Conservation (phyloP, 2,888 invertebrate genomes). For the Xanthorhoe designata region DNA sequence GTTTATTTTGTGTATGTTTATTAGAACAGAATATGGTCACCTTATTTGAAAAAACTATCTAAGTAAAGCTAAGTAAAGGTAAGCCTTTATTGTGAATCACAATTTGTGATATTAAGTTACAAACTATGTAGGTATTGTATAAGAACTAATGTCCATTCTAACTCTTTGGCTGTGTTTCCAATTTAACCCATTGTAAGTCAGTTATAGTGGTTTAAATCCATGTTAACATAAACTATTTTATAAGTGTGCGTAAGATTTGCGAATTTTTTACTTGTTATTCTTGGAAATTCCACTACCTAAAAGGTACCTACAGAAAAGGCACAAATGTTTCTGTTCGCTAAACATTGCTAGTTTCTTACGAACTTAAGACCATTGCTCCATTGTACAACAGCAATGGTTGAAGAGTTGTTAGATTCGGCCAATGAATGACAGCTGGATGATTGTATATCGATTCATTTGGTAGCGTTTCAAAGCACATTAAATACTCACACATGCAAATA, state of each 20-base stretch:
- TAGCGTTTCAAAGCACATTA: neutral
- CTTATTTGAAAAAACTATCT: too few species aligned
- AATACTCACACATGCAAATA: neutral
- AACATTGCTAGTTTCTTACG: slow-evolving; percentile 3
- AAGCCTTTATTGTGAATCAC: too few species aligned
- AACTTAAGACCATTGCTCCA: neutral
- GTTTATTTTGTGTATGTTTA: too few species aligned
- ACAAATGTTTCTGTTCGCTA: slow-evolving; percentile 22
- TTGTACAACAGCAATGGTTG: slow-evolving; percentile 2
- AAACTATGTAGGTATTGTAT: too few species aligned
- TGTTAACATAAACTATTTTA: neutral
- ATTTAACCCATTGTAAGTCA: neutral
- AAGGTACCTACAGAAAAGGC: slow-evolving; percentile 28
- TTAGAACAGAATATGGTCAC: too few species aligned
- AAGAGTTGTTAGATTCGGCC: neutral
- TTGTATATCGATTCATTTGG: slow-evolving; percentile 11
- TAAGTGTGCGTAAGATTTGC: slow-evolving; percentile 36
- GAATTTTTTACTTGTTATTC: slow-evolving; percentile 37
- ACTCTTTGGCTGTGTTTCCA: too few species aligned
- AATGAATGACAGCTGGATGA: neutral
- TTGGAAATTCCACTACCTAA: slow-evolving; percentile 52
- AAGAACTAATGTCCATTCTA: too few species aligned
- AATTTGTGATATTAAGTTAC: too few species aligned
- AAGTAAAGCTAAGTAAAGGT: too few species aligned
- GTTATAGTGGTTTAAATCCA: neutral